Evolutionary conservation across 2,888 invertebrate species (phyloP).

Genomic region (Drosophila parthenogenetica): DNA sequence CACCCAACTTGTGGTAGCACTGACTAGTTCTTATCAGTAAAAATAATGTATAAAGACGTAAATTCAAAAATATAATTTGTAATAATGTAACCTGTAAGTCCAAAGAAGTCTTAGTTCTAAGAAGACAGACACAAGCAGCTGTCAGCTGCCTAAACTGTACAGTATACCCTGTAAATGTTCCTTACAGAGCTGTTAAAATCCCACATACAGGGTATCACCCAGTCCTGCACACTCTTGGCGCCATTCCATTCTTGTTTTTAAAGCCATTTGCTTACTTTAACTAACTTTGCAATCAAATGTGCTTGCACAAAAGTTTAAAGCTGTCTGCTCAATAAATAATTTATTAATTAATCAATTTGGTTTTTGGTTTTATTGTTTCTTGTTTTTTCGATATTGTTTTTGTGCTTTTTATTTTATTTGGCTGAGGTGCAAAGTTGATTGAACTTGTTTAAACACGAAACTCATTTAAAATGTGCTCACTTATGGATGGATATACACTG

Average conservation of each 20-base stretch:
- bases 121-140: no score
- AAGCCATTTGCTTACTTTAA: constrained; percentile 22
- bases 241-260: background rate
- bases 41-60: no score
- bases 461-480: constrained; percentile 66
- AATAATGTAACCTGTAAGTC: no score
- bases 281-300: constrained; percentile 30
- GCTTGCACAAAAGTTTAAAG: background rate
- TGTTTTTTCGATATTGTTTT: constrained; percentile 9
- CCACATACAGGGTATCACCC: background rate
- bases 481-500: constrained; percentile 21
- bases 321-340: constrained; percentile 57
- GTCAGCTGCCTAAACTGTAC: no score
- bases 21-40: no score
- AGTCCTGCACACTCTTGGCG: background rate
- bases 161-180: no score
- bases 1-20: no score
- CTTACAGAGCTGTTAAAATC: background rate
- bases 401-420: constrained; percentile 31
- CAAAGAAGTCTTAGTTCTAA: no score
- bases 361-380: constrained; percentile 10
- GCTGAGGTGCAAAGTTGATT: constrained; percentile 70
- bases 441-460: constrained; percentile 62
- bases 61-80: no score
- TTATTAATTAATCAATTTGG: constrained; percentile 72